A percentile compares a stretch with the other conserved stretches of the same genome.
Evolutionary conservation across 2,797 vertebrate species (phyloP).

Genomic region (Pseudomugil gertrudae): DNA sequence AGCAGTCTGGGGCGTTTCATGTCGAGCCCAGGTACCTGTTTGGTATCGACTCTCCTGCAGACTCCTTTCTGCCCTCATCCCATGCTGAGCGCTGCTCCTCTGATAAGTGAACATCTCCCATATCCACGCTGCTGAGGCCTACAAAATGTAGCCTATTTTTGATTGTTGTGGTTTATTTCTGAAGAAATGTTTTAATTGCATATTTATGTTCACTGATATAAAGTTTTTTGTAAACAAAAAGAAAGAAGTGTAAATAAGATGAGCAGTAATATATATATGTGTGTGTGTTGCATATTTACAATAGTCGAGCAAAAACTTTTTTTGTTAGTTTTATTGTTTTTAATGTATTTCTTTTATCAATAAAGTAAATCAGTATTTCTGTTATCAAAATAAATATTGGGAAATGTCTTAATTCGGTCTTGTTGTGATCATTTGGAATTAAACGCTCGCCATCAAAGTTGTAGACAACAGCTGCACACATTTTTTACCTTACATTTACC

Average conservation of each 20-base stretch:
- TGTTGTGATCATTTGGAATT: neutral
- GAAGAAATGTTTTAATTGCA: conserved; percentile 71
- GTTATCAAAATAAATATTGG: conserved; percentile 56
- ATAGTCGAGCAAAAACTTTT: too few relatives aligned
- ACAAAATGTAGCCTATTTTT: conserved; percentile 3
- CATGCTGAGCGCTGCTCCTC: conserved; percentile 54
- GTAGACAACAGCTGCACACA: too few relatives aligned
- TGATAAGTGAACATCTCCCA: conserved; percentile 60
- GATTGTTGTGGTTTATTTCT: conserved; percentile 61
- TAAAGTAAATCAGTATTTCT: conserved; percentile 8
- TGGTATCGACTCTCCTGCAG: conserved; percentile 75
- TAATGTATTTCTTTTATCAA: conserved; percentile 24
- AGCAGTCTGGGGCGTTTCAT: conserved; percentile 65
- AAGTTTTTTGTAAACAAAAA: conserved; percentile 39
- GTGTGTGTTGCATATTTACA: conserved; percentile 21
- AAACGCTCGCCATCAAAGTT: neutral
- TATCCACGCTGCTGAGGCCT: conserved; percentile 69
- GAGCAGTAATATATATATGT: conserved; percentile 75
- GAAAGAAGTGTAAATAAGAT: conserved; percentile 75
- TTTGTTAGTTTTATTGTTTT: conserved; percentile 12
- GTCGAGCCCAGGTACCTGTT: conserved; percentile 64
- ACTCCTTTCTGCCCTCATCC: conserved; percentile 58
- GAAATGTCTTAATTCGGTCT: conserved; percentile 1
- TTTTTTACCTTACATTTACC: neutral
- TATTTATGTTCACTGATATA: conserved; percentile 72